Evolutionary conservation across 2,113 vertebrate genomes (phyloP).

Genomic region (Lasiurus cinereus): DNA sequence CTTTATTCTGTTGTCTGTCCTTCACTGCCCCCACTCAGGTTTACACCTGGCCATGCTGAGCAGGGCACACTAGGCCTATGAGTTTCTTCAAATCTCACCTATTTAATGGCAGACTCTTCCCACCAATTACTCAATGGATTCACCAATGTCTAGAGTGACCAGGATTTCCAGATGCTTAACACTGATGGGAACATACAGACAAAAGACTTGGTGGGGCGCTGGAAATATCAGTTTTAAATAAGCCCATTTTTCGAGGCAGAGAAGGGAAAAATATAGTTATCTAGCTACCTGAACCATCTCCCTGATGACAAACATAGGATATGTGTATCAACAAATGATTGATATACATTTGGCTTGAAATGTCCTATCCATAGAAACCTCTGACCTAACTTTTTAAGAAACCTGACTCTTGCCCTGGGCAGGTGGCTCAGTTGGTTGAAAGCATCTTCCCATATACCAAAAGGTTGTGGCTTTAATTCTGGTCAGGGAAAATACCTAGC

Average conservation of each 20-base stretch:
- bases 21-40: no score
- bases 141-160: not conserved
- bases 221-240: not conserved
- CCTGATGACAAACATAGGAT: not conserved
- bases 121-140: not conserved
- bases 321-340: not conserved
- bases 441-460: not conserved
- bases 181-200: rapidly evolving
- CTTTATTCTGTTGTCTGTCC: no score
- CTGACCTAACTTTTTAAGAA: not conserved
- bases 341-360: not conserved
- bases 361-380: not conserved
- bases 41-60: no score
- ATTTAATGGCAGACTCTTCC: not conserved
- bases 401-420: no score
- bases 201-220: not conserved
- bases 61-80: no score
- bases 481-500: not conserved
- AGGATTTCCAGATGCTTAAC: not conserved
- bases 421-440: not conserved
- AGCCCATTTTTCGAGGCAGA: not conserved
- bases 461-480: not conserved
- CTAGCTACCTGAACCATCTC: not conserved
- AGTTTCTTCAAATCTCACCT: no score
- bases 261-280: not conserved